These are phyloP conservation scores for Excalfactoria chinensis DNA, from an alignment of 2,113 vertebrate genomes.

Conservation along the genomic window DNA sequence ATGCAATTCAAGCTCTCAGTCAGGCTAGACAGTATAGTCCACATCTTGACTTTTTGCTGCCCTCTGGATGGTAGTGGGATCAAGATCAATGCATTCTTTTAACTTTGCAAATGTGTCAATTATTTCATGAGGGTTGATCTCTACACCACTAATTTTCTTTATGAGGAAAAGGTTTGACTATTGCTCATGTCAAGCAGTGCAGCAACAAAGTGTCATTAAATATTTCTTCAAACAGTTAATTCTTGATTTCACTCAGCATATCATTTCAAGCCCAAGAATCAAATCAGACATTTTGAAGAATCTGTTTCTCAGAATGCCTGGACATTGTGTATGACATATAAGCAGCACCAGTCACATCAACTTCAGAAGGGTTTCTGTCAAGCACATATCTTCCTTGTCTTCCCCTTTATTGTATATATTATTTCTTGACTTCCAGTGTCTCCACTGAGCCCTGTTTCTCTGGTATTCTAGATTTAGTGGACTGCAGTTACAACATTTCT, in stretches of 20 bases:
- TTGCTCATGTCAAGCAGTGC: not conserved
- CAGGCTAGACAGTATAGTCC: not conserved
- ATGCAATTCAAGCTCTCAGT: not conserved
- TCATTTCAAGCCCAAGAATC: not conserved
- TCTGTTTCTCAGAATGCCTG: not conserved
- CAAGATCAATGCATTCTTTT: conserved; percentile 15
- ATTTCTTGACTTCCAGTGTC: not conserved
- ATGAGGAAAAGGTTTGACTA: not conserved
- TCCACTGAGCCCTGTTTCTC: not conserved
- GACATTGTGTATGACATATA: accelerated
- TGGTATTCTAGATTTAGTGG: not conserved
- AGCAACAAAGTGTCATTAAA: not conserved
- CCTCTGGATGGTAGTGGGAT: not conserved
- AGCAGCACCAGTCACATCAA: not conserved
- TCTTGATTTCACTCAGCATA: accelerated
- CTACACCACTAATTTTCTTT: not conserved
- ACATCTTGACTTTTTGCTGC: not conserved
- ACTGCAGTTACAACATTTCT: not conserved
- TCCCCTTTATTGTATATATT: not conserved
- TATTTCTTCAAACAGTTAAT: not conserved
- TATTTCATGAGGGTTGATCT: not conserved
- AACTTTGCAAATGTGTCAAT: not conserved
- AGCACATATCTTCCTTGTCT: not conserved
- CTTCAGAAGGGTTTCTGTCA: not conserved
- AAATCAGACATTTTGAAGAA: not conserved